Evolutionary conservation across 2,888 invertebrate species (phyloP).

Genomic region (Folsomia candida): DNA sequence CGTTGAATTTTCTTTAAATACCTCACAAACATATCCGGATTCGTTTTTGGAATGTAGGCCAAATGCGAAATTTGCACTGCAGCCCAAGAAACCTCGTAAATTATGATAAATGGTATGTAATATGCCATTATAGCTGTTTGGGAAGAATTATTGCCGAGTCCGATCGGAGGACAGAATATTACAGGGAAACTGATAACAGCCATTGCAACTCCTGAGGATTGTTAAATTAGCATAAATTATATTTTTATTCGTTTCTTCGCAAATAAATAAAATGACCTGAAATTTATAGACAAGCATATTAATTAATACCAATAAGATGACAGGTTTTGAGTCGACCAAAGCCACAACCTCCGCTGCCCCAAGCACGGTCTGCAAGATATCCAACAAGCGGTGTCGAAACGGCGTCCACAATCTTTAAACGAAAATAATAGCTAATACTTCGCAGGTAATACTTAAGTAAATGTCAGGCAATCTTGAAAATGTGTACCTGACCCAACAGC

Average conservation of each 20-base stretch:
- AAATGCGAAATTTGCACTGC: slow-evolving; percentile 3
- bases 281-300: not conserved
- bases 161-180: slow-evolving; percentile 8
- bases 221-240: not conserved
- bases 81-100: slow-evolving; percentile 3
- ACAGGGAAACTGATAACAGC: not conserved
- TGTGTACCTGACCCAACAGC: slow-evolving; percentile 4
- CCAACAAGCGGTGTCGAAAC: not conserved
- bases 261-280: not conserved
- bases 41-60: not conserved
- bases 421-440: no score
- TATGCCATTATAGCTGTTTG: not conserved
- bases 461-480: no score
- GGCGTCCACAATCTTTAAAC: not conserved
- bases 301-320: not conserved
- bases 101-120: not conserved
- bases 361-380: not conserved
- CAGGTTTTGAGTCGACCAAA: slow-evolving; percentile 1
- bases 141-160: not conserved
- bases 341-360: not conserved
- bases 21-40: slow-evolving; percentile 1
- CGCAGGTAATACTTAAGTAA: no score
- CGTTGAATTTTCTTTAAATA: no score
- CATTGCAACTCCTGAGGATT: not conserved
- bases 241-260: not conserved